A percentile compares a stretch with the other conserved stretches of the same genome.
These are phyloP conservation scores for Thecocarcelia acutangulata DNA, from an alignment of 2,888 invertebrate species.

Conservation along the genomic window DNA sequence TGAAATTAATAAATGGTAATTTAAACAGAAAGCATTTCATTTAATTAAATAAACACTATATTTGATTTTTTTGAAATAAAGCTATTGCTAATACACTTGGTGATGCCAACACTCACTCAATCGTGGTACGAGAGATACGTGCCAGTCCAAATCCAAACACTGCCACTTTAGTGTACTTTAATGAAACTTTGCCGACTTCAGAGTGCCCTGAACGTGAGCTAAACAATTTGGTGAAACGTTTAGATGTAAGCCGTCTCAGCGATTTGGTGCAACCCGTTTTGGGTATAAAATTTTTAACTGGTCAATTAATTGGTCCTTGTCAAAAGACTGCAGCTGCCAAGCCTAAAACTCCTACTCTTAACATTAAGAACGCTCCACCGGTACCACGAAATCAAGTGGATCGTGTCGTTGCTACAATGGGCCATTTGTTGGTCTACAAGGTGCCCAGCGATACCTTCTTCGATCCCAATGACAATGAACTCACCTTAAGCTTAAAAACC, in stretches of 20 bases:
- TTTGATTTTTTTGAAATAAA: constrained; percentile 50
- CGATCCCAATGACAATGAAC: constrained; percentile 91
- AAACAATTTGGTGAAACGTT: constrained; percentile 83
- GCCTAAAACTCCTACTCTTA: constrained; percentile 83
- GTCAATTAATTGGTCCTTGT: constrained; percentile 87
- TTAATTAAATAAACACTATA: neutral
- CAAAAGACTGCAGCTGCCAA: constrained; percentile 82
- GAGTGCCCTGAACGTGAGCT: constrained; percentile 90
- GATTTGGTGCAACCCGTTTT: constrained; percentile 86
- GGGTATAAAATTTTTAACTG: constrained; percentile 85
- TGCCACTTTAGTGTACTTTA: constrained; percentile 87
- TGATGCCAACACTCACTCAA: constrained; percentile 77
- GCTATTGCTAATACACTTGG: constrained; percentile 81
- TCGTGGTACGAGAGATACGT: constrained; percentile 80
- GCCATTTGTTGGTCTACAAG: constrained; percentile 89
- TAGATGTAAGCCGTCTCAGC: constrained; percentile 82
- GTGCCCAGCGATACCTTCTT: constrained; percentile 95
- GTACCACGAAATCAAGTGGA: constrained; percentile 92
- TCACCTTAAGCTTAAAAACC: constrained; percentile 88
- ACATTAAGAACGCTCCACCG: constrained; percentile 87
- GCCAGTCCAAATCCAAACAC: constrained; percentile 81
- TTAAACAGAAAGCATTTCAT: neutral
- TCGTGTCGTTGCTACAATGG: constrained; percentile 90
- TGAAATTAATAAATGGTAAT: constrained; percentile 84
- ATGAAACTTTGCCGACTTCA: constrained; percentile 89